A percentile compares a stretch with the other conserved stretches of the same genome.
Conservation (phyloP, 2,113 vertebrate genomes). For the Oncorhynchus keta region DNA sequence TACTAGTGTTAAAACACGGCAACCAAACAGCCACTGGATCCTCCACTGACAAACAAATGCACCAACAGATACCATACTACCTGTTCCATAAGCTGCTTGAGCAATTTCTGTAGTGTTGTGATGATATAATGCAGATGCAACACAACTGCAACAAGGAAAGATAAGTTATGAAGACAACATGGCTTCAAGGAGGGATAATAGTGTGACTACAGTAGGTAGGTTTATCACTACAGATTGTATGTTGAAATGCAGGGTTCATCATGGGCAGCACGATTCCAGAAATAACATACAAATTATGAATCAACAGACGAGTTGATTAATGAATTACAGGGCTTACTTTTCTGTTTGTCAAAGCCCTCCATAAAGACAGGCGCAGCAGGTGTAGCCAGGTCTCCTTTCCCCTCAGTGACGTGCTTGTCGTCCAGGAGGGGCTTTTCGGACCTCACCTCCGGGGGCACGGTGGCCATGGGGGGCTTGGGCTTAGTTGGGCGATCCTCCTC, state of each 20-base stretch:
- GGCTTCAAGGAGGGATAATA: not conserved
- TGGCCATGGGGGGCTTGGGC: conserved; percentile 70
- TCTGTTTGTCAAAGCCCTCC: conserved; percentile 66
- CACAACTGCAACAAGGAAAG: conserved; percentile 25
- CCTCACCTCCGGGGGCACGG: conserved; percentile 63
- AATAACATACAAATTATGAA: too few species aligned
- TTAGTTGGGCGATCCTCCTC: conserved; percentile 77
- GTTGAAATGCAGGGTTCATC: not conserved
- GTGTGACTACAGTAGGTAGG: too few species aligned
- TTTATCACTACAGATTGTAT: not conserved
- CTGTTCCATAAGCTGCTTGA: conserved; percentile 32
- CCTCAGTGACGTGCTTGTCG: conserved; percentile 58
- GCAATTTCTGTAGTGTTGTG: conserved; percentile 23
- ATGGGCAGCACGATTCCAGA: too few species aligned
- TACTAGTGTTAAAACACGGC: not conserved
- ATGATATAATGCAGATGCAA: conserved; percentile 17
- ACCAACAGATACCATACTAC: conserved; percentile 23
- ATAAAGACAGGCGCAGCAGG: conserved; percentile 37
- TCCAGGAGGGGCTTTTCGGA: conserved; percentile 65
- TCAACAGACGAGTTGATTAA: too few species aligned
- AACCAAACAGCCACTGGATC: not conserved
- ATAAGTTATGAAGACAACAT: conserved; percentile 17
- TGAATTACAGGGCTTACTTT: conserved; percentile 79
- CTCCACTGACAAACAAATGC: conserved; percentile 5
- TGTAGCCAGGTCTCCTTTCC: conserved; percentile 54